Conservation (phyloP, 2,797 vertebrate genomes). For the Ciconia nigra region DNA sequence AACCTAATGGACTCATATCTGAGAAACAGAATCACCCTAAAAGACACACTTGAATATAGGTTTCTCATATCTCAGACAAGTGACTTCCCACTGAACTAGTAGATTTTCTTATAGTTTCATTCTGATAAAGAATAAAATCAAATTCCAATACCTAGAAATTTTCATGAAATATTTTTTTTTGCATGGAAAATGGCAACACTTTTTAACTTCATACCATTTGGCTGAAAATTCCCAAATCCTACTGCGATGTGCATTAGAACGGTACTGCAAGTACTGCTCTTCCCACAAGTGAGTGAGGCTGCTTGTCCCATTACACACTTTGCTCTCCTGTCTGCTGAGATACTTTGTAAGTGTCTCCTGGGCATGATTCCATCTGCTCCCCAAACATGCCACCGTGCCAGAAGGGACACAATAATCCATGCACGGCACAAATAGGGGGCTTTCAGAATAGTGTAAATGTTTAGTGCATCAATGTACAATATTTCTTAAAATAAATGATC, state of each 20-base stretch:
- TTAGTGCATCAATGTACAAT: neutral
- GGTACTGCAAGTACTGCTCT: neutral
- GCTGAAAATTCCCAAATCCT: neutral
- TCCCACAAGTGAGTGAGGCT: neutral
- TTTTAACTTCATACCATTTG: neutral
- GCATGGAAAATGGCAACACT: neutral
- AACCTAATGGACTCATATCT: neutral
- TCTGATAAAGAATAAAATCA: neutral
- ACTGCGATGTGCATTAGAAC: neutral
- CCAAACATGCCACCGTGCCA: neutral
- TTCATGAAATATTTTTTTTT: neutral
- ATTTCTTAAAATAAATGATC: neutral
- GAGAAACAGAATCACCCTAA: neutral
- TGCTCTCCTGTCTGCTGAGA: neutral
- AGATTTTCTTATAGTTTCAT: neutral
- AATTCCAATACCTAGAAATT: neutral
- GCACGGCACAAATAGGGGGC: accelerated
- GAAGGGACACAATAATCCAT: neutral
- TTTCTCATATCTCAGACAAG: neutral
- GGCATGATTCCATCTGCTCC: neutral
- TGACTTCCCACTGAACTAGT: neutral
- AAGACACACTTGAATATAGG: neutral
- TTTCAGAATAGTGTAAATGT: neutral
- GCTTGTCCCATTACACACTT: neutral
- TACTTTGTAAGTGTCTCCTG: neutral